phyloP scores from a whole-genome alignment of 2,888 invertebrate genomes.

The Ceramica pisi region DNA sequence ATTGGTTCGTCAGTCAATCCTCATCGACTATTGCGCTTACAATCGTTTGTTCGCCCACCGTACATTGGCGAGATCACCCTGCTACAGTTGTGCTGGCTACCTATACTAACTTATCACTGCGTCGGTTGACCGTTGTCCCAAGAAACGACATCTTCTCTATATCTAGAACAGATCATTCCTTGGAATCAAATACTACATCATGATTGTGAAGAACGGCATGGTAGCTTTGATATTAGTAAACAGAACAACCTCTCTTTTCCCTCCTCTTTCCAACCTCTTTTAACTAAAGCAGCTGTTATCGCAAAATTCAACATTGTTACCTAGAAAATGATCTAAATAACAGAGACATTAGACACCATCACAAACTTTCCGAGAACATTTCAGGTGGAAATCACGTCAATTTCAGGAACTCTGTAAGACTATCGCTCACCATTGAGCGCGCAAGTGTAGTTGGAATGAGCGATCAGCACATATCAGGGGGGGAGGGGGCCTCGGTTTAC shows the following conservation, averaged over 20 bases:
- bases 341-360: neutral
- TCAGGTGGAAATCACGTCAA: slow-evolving; percentile 15
- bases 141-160: neutral
- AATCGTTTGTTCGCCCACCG: no score
- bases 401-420: neutral
- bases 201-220: neutral
- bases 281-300: no score
- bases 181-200: neutral
- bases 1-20: no score
- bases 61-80: no score
- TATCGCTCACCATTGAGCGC: slow-evolving; percentile 12
- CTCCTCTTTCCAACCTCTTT: no score
- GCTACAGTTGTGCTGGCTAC: no score
- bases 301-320: neutral
- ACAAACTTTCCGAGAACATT: neutral
- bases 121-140: no score
- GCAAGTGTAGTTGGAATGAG: slow-evolving; percentile 35
- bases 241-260: no score
- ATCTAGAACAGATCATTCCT: no score
- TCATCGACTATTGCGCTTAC: no score
- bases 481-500: slow-evolving; percentile 58
- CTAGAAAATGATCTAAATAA: neutral
- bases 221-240: neutral
- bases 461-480: slow-evolving; percentile 49
- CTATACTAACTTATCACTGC: no score